Evolutionary conservation across 2,797 vertebrate species (phyloP).

Genomic region (Mionectes olivaceus): DNA sequence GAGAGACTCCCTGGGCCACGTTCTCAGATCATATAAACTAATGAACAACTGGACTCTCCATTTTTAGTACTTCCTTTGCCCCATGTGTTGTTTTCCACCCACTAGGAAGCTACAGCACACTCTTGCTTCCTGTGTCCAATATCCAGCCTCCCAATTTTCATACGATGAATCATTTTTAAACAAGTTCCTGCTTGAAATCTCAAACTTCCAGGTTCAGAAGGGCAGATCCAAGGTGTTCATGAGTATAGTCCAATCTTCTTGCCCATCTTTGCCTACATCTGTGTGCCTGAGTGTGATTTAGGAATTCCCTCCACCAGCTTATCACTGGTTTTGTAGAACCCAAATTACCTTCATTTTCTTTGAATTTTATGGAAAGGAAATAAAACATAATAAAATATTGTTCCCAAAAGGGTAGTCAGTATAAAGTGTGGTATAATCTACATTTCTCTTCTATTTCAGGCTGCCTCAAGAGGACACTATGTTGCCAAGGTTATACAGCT

Average conservation of each 20-base stretch:
- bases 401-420: constrained; percentile 59
- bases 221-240: neutral
- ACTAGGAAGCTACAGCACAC: neutral
- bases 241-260: neutral
- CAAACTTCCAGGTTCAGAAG: neutral
- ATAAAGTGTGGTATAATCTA: constrained; percentile 39
- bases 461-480: constrained; percentile 63
- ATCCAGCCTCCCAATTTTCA: neutral
- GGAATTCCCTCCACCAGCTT: neutral
- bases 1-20: constrained; percentile 5
- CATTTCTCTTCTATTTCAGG: constrained; percentile 66
- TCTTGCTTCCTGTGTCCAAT: neutral
- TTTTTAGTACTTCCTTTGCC: constrained; percentile 19
- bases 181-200: neutral
- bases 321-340: constrained; percentile 28
- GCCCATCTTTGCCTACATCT: neutral
- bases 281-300: neutral
- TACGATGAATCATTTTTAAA: neutral
- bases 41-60: neutral
- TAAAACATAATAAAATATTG: constrained; percentile 72
- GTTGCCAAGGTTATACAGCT: constrained; percentile 72
- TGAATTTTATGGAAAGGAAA: constrained; percentile 66
- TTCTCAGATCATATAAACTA: constrained; percentile 32
- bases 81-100: neutral
- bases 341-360: constrained; percentile 66